These are phyloP conservation scores for Cerceris rybyensis DNA, from an alignment of 2,888 invertebrate species.

Conservation along the genomic window DNA sequence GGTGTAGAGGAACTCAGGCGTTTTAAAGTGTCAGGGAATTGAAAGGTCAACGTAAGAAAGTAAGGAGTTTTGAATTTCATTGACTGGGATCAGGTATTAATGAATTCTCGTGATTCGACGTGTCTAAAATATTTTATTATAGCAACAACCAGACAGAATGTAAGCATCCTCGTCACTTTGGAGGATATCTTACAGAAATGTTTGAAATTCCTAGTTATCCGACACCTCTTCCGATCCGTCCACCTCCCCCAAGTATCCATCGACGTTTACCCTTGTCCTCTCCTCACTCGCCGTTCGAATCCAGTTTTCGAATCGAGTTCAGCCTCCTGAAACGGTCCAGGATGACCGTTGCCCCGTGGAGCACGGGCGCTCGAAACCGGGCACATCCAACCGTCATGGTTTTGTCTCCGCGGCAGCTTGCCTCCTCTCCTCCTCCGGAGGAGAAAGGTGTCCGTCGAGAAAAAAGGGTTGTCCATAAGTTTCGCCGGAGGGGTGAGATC, in stretches of 20 bases:
- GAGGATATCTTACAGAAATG: too few species aligned
- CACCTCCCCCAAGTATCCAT: background rate
- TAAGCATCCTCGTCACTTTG: too few species aligned
- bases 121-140: too few species aligned
- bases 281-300: slow-evolving; percentile 67
- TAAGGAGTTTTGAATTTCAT: too few species aligned
- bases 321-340: slow-evolving; percentile 78
- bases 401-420: slow-evolving; percentile 62
- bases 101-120: too few species aligned
- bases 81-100: too few species aligned
- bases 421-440: slow-evolving; percentile 2
- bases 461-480: slow-evolving; percentile 49
- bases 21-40: too few species aligned
- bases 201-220: too few species aligned
- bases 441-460: slow-evolving; percentile 33
- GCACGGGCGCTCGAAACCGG: slow-evolving; percentile 30
- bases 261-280: slow-evolving; percentile 28
- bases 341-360: slow-evolving; percentile 68
- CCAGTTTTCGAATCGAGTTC: slow-evolving; percentile 81
- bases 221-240: background rate
- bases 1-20: too few species aligned
- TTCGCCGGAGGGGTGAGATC: slow-evolving; percentile 36
- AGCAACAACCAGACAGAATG: too few species aligned
- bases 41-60: too few species aligned
- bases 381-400: slow-evolving; percentile 66